Conservation (phyloP, 2,797 vertebrate genomes). For the Phoxinus dragarum region DNA sequence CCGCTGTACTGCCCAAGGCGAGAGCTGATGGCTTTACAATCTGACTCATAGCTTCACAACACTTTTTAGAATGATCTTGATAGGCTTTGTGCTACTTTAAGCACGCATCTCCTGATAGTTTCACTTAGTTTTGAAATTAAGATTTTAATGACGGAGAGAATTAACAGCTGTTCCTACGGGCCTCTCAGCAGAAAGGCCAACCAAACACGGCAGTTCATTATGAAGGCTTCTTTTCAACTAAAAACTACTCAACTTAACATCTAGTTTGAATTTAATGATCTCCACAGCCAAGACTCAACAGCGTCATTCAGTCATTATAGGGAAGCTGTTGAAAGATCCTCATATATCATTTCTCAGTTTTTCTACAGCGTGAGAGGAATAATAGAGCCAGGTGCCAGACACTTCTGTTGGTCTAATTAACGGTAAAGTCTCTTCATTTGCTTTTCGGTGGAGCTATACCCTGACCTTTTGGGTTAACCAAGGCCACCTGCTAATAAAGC, state of each 20-base stretch:
- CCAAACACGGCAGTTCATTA: slow-evolving; percentile 13
- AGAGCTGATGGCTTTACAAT: slow-evolving; percentile 32
- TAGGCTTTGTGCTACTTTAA: slow-evolving; percentile 18
- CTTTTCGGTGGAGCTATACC: neutral
- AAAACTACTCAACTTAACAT: slow-evolving; percentile 12
- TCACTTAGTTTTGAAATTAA: slow-evolving; percentile 41
- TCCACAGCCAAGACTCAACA: slow-evolving; percentile 12
- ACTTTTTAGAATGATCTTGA: slow-evolving; percentile 21
- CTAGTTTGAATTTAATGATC: slow-evolving; percentile 15
- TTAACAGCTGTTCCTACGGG: slow-evolving; percentile 22
- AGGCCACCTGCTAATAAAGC: neutral
- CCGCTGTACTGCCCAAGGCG: slow-evolving; percentile 49
- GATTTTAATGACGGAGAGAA: slow-evolving; percentile 29
- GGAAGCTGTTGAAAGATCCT: slow-evolving; percentile 16
- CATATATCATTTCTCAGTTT: neutral
- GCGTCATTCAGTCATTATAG: neutral
- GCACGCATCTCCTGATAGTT: slow-evolving; percentile 18
- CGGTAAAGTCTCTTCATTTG: neutral
- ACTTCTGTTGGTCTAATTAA: slow-evolving; percentile 11
- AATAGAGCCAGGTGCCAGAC: slow-evolving; percentile 8
- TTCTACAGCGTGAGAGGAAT: neutral
- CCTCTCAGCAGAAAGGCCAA: neutral
- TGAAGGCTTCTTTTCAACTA: slow-evolving; percentile 3
- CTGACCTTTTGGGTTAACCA: neutral
- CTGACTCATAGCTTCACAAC: slow-evolving; percentile 28